Percentiles rank a stretch among this genome's conserved stretches.
Evolutionary conservation across 2,888 invertebrate species (phyloP).

Genomic region (Aphidoletes aphidimyza): DNA sequence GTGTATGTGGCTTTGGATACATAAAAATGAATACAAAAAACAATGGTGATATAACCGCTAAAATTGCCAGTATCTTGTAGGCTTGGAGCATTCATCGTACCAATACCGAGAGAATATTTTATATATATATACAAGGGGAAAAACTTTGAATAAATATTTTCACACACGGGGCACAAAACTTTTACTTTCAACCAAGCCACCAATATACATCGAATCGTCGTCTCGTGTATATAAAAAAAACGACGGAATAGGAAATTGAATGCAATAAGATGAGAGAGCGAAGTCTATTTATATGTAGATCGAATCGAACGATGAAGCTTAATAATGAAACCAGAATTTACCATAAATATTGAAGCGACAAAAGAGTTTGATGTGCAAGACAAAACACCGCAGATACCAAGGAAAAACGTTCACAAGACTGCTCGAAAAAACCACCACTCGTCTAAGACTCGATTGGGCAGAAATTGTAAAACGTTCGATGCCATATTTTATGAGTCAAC

Average conservation of each 20-base stretch:
- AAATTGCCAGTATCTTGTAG: not conserved
- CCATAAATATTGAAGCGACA: slow-evolving; percentile 28
- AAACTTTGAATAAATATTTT: slow-evolving; percentile 35
- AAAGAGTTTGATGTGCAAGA: not conserved
- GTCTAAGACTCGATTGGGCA: slow-evolving; percentile 29
- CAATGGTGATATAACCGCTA: not conserved
- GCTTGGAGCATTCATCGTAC: not conserved
- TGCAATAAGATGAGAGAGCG: slow-evolving; percentile 6
- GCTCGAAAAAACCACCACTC: not conserved
- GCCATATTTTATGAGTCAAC: slow-evolving; percentile 1
- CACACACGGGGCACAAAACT: not conserved
- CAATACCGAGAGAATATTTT: not conserved
- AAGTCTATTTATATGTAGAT: slow-evolving; percentile 52
- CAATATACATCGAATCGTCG: not conserved
- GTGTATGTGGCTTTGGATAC: no score
- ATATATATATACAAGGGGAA: no score
- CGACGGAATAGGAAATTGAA: not conserved
- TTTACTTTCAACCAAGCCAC: not conserved
- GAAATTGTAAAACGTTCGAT: not conserved
- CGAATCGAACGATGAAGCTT: slow-evolving; percentile 35
- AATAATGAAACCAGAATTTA: slow-evolving; percentile 45
- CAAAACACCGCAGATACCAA: not conserved
- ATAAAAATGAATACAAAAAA: not conserved
- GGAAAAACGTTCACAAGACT: not conserved
- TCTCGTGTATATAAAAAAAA: not conserved